Evolutionary conservation across 2,797 vertebrate species (phyloP).

Genomic region (Meda fulgida): DNA sequence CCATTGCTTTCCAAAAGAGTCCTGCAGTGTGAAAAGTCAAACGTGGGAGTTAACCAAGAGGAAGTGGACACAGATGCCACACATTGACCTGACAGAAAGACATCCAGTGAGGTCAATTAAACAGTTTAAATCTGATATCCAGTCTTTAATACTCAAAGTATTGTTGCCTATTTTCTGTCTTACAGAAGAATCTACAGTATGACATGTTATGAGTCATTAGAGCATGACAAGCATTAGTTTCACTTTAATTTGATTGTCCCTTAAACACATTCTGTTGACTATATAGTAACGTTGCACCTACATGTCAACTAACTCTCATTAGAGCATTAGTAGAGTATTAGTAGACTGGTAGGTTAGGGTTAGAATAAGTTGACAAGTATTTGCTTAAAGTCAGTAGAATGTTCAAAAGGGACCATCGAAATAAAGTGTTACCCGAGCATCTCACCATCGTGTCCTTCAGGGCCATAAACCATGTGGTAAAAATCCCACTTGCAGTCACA

Average conservation of each 20-base stretch:
- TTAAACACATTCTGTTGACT: too few species aligned
- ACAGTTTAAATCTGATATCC: background rate
- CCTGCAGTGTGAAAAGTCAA: constrained; percentile 73
- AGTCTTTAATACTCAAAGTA: background rate
- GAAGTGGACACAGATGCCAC: constrained; percentile 67
- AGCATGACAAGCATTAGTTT: background rate
- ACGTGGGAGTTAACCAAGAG: constrained; percentile 70
- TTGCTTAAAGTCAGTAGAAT: too few species aligned
- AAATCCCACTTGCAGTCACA: background rate
- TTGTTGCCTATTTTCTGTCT: background rate
- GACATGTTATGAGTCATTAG: background rate
- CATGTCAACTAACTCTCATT: too few species aligned
- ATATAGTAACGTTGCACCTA: too few species aligned
- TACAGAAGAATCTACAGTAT: background rate
- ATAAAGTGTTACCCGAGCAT: too few species aligned
- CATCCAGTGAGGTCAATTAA: background rate
- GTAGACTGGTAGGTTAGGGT: too few species aligned
- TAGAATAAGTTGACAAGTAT: too few species aligned
- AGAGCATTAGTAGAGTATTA: too few species aligned
- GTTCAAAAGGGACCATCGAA: too few species aligned
- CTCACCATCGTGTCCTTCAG: background rate
- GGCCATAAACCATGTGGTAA: background rate
- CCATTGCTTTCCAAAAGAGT: constrained; percentile 70
- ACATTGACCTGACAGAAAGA: constrained; percentile 72
- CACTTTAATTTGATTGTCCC: too few species aligned